Evolutionary conservation across 1,140 invertebrate genomes (phyloP).

Genomic region (Luehdorfia chinensis): DNA sequence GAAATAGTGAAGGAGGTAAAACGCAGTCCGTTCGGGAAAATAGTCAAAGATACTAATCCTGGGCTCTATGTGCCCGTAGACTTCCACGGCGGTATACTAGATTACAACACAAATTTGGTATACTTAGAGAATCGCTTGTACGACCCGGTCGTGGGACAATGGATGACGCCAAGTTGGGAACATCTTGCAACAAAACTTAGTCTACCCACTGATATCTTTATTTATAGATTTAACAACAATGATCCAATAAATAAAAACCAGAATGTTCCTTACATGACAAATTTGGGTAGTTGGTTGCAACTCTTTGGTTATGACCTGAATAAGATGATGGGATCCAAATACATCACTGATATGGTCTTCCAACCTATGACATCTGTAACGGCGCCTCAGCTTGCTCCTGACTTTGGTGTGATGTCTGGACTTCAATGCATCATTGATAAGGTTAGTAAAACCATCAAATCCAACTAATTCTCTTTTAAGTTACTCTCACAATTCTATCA

Average conservation of each 20-base stretch:
- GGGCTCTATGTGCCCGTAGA: conserved; percentile 94
- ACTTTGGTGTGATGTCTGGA: conserved; percentile 92
- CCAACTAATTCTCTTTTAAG: too few species aligned
- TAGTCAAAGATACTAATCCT: conserved; percentile 93
- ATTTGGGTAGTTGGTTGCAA: conserved; percentile 89
- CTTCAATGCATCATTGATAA: conserved; percentile 91
- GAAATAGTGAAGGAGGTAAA: conserved; percentile 94
- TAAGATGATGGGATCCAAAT: conserved; percentile 90
- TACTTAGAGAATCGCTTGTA: conserved; percentile 92
- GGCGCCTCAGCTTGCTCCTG: conserved; percentile 86
- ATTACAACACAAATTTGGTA: conserved; percentile 90
- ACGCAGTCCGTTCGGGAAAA: conserved; percentile 93
- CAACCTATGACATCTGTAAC: conserved; percentile 86
- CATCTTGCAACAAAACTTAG: conserved; percentile 88
- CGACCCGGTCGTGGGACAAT: conserved; percentile 94
- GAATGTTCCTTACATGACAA: conserved; percentile 89
- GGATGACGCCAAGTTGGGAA: conserved; percentile 96
- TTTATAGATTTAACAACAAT: conserved; percentile 94
- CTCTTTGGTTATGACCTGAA: conserved; percentile 92
- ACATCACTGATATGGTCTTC: conserved; percentile 86
- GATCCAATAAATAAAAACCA: conserved; percentile 92
- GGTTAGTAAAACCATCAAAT: conserved; percentile 61
- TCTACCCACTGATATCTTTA: conserved; percentile 92
- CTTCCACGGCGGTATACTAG: conserved; percentile 93
- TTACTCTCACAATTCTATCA: too few species aligned